These are phyloP conservation scores for Melikaiella ostensackeni DNA, from an alignment of 2,888 invertebrate species.

Conservation along the genomic window DNA sequence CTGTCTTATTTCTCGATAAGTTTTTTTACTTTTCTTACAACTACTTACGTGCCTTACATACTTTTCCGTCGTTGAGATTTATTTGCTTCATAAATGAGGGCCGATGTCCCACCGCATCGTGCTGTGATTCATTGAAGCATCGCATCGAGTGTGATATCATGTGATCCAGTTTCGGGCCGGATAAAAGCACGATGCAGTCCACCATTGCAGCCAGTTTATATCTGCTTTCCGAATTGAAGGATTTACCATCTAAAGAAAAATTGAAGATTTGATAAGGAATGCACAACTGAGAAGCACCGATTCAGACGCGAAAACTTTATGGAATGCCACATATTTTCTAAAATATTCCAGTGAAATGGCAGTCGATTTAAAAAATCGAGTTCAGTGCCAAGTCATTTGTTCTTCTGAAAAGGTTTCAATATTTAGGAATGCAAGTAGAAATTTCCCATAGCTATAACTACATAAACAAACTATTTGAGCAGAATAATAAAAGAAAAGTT, in stretches of 20 bases:
- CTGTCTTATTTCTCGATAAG: neutral
- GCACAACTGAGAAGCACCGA: neutral
- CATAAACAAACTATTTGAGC: too few relatives aligned
- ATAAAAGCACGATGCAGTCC: constrained; percentile 53
- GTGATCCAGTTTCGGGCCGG: constrained; percentile 57
- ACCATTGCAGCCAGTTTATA: constrained; percentile 30
- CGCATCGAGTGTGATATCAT: constrained; percentile 55
- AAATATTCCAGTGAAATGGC: neutral
- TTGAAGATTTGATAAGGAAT: constrained; percentile 11
- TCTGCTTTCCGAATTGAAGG: constrained; percentile 21
- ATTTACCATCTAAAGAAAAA: constrained; percentile 18
- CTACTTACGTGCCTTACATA: neutral
- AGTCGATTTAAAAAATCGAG: neutral
- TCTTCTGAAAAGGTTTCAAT: too few relatives aligned
- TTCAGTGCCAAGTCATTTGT: neutral
- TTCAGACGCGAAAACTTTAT: neutral
- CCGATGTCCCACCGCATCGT: constrained; percentile 58
- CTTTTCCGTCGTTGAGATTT: constrained; percentile 44
- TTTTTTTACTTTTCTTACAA: constrained; percentile 34
- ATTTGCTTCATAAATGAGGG: constrained; percentile 67
- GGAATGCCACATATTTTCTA: neutral
- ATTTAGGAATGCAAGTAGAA: too few relatives aligned
- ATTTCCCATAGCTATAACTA: too few relatives aligned
- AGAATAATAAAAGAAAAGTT: too few relatives aligned
- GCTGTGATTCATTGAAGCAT: constrained; percentile 61